phyloP scores from a whole-genome alignment of 2,888 invertebrate genomes.

The Trichogramma dendrolimi region DNA sequence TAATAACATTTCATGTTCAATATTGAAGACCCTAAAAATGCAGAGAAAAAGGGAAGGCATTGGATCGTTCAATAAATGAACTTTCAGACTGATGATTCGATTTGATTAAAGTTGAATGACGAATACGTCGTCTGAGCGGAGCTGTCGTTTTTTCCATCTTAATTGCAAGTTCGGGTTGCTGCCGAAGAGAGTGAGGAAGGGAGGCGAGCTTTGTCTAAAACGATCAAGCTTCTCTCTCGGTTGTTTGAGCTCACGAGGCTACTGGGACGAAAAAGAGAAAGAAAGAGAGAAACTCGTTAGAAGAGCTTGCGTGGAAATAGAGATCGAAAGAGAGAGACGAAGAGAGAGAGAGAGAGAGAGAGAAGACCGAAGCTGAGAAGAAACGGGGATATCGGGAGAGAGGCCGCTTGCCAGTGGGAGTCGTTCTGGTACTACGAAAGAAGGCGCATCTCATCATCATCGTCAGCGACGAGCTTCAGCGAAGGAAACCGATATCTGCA shows the following conservation, averaged over 20 bases:
- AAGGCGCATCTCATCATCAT: slow-evolving; percentile 46
- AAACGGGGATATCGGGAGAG: slow-evolving; percentile 35
- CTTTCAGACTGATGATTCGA: too few species aligned
- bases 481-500: background rate
- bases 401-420: slow-evolving; percentile 40
- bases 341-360: slow-evolving; percentile 29
- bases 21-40: too few species aligned
- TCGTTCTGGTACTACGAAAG: slow-evolving; percentile 49
- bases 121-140: too few species aligned
- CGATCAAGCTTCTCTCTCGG: too few species aligned
- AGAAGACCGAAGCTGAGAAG: slow-evolving; percentile 31
- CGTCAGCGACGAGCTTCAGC: slow-evolving; percentile 15
- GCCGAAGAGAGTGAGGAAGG: too few species aligned
- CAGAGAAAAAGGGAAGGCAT: too few species aligned
- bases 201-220: background rate
- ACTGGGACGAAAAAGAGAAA: slow-evolving; percentile 28
- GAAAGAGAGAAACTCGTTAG: too few species aligned
- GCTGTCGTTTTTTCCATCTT: too few species aligned
- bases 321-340: slow-evolving; percentile 32
- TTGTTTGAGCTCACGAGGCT: slow-evolving; percentile 16
- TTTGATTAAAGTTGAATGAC: too few species aligned
- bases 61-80: too few species aligned
- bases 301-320: slow-evolving; percentile 31
- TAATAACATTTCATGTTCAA: too few species aligned
- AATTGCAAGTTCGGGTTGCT: too few species aligned